These are phyloP conservation scores for Felis catus DNA, from an alignment of 2,113 vertebrate genomes.

Conservation along the genomic window DNA sequence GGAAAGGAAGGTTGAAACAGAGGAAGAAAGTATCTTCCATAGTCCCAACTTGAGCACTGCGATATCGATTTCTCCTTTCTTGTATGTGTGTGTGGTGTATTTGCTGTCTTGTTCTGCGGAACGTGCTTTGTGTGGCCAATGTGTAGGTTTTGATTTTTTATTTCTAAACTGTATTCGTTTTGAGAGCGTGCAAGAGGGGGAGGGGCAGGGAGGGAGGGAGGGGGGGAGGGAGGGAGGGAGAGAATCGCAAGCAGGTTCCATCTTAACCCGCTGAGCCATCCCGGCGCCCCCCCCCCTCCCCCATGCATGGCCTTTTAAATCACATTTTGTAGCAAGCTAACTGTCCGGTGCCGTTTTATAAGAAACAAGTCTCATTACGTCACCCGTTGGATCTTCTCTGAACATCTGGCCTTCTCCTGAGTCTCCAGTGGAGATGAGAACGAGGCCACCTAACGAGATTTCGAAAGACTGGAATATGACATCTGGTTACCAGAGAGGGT, in stretches of 20 bases:
- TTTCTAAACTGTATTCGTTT: no score
- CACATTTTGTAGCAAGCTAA: background rate
- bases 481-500: constrained; percentile 73
- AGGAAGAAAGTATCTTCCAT: background rate
- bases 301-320: background rate
- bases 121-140: background rate
- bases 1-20: background rate
- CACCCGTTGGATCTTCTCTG: constrained; percentile 58
- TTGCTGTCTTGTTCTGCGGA: background rate
- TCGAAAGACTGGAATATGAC: constrained; percentile 60
- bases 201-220: no score
- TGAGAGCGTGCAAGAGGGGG: no score
- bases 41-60: constrained; percentile 4
- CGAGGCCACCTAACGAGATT: constrained; percentile 71
- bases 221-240: no score
- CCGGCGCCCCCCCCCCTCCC: no score
- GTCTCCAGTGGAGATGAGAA: constrained; percentile 55
- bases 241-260: no score
- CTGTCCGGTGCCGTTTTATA: constrained; percentile 6
- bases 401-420: constrained; percentile 42
- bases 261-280: no score
- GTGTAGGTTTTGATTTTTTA: background rate
- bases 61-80: background rate
- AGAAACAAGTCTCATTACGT: constrained; percentile 58
- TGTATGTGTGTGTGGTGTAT: background rate